Percentiles rank a stretch among this genome's conserved stretches.
Evolutionary conservation across 2,888 invertebrate genomes (phyloP).

Genomic region (Mantis religiosa): DNA sequence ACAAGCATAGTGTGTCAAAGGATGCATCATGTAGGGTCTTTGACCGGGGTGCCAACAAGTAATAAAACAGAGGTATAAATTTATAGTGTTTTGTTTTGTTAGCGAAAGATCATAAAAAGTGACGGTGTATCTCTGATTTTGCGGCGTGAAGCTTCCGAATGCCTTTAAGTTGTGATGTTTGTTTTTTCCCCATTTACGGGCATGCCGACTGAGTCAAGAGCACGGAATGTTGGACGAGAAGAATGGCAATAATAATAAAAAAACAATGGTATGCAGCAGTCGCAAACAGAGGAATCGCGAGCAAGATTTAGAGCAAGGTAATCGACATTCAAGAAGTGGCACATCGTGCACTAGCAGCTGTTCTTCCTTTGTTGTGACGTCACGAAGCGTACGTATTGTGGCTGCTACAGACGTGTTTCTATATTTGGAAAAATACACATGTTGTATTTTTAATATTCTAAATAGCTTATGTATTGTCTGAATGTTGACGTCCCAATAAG

Average conservation of each 20-base stretch:
- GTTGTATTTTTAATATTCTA: no score
- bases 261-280: neutral
- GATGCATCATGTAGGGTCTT: no score
- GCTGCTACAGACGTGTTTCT: no score
- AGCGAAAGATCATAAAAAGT: no score
- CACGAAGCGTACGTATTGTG: no score
- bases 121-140: neutral
- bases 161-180: neutral
- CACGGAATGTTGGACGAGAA: neutral
- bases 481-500: no score
- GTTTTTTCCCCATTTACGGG: neutral
- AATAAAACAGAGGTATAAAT: no score
- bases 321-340: slow-evolving; percentile 12
- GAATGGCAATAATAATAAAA: neutral
- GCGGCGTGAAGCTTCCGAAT: neutral
- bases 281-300: neutral
- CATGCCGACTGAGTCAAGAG: neutral
- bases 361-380: neutral
- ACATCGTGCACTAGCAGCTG: slow-evolving; percentile 20
- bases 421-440: no score
- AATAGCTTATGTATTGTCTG: no score
- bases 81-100: no score
- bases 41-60: no score
- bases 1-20: no score
- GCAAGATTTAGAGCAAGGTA: slow-evolving; percentile 19